phyloP scores from a whole-genome alignment of 2,113 vertebrate species.

The Naja naja region DNA sequence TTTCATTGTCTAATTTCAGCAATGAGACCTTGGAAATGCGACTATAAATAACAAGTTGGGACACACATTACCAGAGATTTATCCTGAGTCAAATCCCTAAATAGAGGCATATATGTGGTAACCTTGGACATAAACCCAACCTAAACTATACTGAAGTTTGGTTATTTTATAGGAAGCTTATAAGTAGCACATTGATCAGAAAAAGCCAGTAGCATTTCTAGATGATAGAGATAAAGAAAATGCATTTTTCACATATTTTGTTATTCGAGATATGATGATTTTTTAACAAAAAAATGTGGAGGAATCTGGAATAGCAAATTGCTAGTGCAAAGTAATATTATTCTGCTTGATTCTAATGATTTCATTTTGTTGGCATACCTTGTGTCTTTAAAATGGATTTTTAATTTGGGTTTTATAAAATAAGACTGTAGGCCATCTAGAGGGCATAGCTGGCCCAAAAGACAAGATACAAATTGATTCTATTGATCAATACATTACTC shows the following conservation, averaged over 20 bases:
- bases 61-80: background rate
- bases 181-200: background rate
- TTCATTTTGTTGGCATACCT: background rate
- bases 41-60: background rate
- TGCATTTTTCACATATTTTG: background rate
- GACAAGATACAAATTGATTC: background rate
- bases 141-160: background rate
- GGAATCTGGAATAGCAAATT: background rate
- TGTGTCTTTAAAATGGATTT: background rate
- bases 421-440: background rate
- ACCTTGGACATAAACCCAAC: background rate
- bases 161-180: background rate
- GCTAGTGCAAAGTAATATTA: background rate
- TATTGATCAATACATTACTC: background rate
- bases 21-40: background rate
- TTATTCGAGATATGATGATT: background rate
- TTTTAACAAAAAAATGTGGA: background rate
- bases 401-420: constrained; percentile 1
- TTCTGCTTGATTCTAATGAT: background rate
- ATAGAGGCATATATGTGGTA: background rate
- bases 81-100: background rate
- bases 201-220: background rate
- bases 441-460: background rate
- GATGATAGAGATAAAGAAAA: background rate
- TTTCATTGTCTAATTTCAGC: background rate